Evolutionary conservation across 92 coral and sea anemone species (phyloP).

Genomic region (Porites divaricata): DNA sequence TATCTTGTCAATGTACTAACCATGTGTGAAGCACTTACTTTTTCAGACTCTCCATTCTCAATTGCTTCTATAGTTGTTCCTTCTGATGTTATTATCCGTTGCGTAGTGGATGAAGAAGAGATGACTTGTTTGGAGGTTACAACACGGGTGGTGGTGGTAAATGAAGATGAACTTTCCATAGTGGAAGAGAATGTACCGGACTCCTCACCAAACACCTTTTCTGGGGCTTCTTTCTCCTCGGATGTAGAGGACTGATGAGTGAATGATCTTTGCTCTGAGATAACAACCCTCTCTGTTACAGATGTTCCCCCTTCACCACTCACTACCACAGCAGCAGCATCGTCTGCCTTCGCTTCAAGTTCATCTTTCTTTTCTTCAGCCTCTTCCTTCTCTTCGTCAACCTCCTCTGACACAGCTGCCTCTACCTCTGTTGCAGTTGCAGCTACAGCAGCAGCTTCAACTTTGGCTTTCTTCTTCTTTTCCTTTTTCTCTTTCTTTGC

Average conservation of each 20-base stretch:
- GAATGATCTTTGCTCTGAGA: conserved; percentile 24
- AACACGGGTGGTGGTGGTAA: conserved; percentile 77
- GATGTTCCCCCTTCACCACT: conserved; percentile 35
- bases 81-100: conserved; percentile 72
- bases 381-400: conserved; percentile 57
- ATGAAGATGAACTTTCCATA: conserved; percentile 57
- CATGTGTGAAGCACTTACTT: conserved; percentile 12
- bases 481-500: conserved; percentile 56
- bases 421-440: conserved; percentile 35
- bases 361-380: conserved; percentile 53
- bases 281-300: conserved; percentile 39
- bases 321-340: conserved; percentile 50
- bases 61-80: conserved; percentile 69
- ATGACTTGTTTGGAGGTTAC: conserved; percentile 69
- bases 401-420: conserved; percentile 49
- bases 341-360: conserved; percentile 40
- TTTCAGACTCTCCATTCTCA: conserved; percentile 87
- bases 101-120: conserved; percentile 71
- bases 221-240: conserved; percentile 61
- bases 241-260: conserved; percentile 54
- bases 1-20: background rate
- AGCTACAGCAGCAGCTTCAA: conserved; percentile 43
- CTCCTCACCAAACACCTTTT: conserved; percentile 55
- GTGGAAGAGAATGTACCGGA: conserved; percentile 47
- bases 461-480: conserved; percentile 55